Evolutionary conservation across 92 coral and sea anemone species (phyloP), one percentile per base, ranked within the genome.

Genomic region (Epizoanthus rinbou): DNA sequence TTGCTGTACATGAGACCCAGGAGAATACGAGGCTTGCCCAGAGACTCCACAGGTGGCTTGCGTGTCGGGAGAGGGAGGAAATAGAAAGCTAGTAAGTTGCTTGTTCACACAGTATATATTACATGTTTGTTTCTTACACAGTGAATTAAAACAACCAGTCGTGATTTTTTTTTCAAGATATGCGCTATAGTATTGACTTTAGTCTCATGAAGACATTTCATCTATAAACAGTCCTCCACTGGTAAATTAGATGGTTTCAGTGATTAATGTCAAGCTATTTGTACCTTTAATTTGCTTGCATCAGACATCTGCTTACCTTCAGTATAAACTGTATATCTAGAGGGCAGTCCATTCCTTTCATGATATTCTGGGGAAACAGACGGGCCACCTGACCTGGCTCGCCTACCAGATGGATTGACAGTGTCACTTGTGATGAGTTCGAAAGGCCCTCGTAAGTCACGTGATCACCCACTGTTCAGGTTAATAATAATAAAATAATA

Each of bases 1-100:
- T 91, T 90, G 86, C 98, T 96, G 97, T 91, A 96, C 91, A 96
- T 91, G 73, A 96, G 85, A n/a, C 99, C 99, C 54, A 96, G 89
- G 15, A 96, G 92, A 22, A 96, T 80, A 56, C 95, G 82, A 9
- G 99, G 98, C 64, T 80, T 75, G 23, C 95, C 98, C 67, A 94
- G 81, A 18, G 95, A 90, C 69, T 90, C 89, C 13, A 87, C 69
- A 0, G 98, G 98, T 11, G 97, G 93, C 99, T 96, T 68, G 8
- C 22, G 41, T 81, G 23, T 15, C 14, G 39, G n/a, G 6, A 41
- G 13, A 47, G 47, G 33, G 75, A 22, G 64, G 37, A 4, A 56
- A 35, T 1, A 4, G 7, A 7, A 15, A 5, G n/a, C 70, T 53
- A 22, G 3, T 31, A 9, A 47, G 53, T 50, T 50, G 3, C 14